Conservation (phyloP, 2,888 invertebrate genomes). For the Cephus runcator region DNA sequence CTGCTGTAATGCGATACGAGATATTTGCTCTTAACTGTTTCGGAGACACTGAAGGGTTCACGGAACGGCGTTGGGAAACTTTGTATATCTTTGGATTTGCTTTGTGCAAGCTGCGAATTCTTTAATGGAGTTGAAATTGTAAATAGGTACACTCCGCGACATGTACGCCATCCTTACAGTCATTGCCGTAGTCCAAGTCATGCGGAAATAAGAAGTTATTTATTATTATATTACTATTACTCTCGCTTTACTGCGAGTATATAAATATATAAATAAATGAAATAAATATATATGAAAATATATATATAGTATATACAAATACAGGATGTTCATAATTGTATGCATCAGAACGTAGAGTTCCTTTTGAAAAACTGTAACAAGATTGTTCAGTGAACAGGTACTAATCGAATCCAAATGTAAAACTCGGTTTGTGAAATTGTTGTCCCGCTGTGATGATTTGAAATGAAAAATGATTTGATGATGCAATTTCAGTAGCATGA, state of each 20-base stretch:
- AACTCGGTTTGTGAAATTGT: not conserved
- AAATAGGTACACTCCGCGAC: slow-evolving; percentile 6
- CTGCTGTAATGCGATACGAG: not conserved
- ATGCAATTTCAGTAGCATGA: not conserved
- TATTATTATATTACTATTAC: slow-evolving; percentile 30
- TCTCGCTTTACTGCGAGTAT: slow-evolving; percentile 19
- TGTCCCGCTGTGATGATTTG: not conserved
- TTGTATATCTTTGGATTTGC: not conserved
- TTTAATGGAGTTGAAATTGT: slow-evolving; percentile 1
- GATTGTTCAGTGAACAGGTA: not conserved
- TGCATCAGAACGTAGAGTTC: not conserved
- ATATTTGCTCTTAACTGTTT: not conserved
- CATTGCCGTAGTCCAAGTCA: slow-evolving; percentile 5
- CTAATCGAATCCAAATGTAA: not conserved
- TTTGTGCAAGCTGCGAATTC: no score
- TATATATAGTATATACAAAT: slow-evolving; percentile 12
- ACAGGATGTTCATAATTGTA: not conserved
- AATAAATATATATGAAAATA: slow-evolving; percentile 22
- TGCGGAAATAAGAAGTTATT: slow-evolving; percentile 28
- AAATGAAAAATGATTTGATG: not conserved
- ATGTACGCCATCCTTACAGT: not conserved
- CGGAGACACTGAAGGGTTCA: not conserved
- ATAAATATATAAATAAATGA: slow-evolving; percentile 9
- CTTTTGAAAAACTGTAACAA: not conserved
- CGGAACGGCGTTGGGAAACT: not conserved